Evolutionary conservation across 1,140 invertebrate species (phyloP), one percentile per base, ranked within the genome.

Genomic region (Drosophila sp.): DNA sequence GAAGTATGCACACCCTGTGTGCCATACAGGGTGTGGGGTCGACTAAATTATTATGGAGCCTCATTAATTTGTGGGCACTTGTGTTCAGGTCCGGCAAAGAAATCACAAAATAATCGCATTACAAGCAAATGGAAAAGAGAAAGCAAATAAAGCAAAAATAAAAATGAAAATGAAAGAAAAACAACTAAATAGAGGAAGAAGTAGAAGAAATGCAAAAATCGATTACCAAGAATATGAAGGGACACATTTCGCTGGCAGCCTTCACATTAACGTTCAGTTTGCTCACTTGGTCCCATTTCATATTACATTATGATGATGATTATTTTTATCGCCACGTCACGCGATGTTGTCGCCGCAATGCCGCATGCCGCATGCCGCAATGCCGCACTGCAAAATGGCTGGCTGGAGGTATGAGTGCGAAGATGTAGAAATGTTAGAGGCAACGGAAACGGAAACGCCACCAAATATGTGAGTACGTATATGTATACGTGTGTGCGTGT

Each of bases 301-400:
- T 72, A 72, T 72, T 57, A 87, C 78, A 82, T 87, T 86, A 82
- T 87, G 83, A 81, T 73, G 71, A 73, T 86, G 81, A 87, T 86
- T 86, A 86, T 86, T 86, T 86, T 87, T 87, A 87, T 87, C 82
- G 82, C 72, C 83, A 71, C 79, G 83, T 89, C 82, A 87, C 83
- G 83, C 82, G 83, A 83, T 83, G 82, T 83, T 79, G 81, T 84
- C 81, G 81, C 80, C 80, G 72, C 69, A 72, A 43, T 80, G 77
- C 75, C 66, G 71, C 56, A 66, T 29, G 27, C 27, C 27, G 7
- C 27, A 29, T 29, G 27, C 32, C 38, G 57, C 56, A 54, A 76
- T 50, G 46, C 46, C 46, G 72, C 51, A 62, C 38, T 70, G 59
- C 40, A 56, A 80, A 80, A 80, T 80, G 59, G 67, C 51, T 66